Conservation (phyloP, 2,797 vertebrate species). For the Diplodus puntazzo region DNA sequence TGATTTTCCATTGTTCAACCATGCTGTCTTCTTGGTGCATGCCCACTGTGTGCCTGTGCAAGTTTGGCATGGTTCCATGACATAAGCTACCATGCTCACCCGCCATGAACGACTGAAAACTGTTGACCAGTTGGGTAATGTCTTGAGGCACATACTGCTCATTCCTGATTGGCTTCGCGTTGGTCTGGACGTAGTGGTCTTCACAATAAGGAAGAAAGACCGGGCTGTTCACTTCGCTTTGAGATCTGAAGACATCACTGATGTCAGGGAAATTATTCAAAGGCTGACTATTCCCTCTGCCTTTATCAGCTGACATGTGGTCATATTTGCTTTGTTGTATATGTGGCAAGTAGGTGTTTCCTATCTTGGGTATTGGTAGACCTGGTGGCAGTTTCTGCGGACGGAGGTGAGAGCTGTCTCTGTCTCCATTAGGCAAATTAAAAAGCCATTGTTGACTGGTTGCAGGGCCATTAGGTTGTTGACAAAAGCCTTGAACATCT, state of each 20-base stretch:
- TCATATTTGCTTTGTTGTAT: slow-evolving; percentile 73
- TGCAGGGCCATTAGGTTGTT: slow-evolving; percentile 76
- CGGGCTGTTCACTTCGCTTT: slow-evolving; percentile 58
- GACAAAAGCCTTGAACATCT: slow-evolving; percentile 82
- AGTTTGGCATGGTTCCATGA: slow-evolving; percentile 83
- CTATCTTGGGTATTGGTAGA: slow-evolving; percentile 81
- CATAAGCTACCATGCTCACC: slow-evolving; percentile 79
- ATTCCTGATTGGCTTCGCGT: slow-evolving; percentile 79
- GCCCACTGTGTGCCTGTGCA: slow-evolving; percentile 81
- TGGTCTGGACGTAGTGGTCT: slow-evolving; percentile 79
- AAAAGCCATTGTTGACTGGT: slow-evolving; percentile 85
- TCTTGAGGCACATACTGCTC: slow-evolving; percentile 83
- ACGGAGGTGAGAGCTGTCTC: slow-evolving; percentile 71
- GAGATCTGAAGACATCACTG: slow-evolving; percentile 61
- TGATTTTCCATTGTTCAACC: slow-evolving; percentile 84
- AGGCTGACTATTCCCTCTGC: slow-evolving; percentile 74
- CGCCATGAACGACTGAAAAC: slow-evolving; percentile 81
- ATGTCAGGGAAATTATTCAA: slow-evolving; percentile 73
- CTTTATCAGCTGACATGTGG: slow-evolving; percentile 76
- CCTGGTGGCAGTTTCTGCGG: slow-evolving; percentile 81
- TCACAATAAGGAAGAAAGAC: slow-evolving; percentile 73
- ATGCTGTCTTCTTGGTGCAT: slow-evolving; percentile 84
- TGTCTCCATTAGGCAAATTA: slow-evolving; percentile 79
- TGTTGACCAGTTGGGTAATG: slow-evolving; percentile 84
- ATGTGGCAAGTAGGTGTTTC: slow-evolving; percentile 79